Percentiles rank a stretch among this genome's conserved stretches.
These are phyloP conservation scores for Tachina grossa DNA, from an alignment of 2,888 invertebrate species.

Conservation along the genomic window DNA sequence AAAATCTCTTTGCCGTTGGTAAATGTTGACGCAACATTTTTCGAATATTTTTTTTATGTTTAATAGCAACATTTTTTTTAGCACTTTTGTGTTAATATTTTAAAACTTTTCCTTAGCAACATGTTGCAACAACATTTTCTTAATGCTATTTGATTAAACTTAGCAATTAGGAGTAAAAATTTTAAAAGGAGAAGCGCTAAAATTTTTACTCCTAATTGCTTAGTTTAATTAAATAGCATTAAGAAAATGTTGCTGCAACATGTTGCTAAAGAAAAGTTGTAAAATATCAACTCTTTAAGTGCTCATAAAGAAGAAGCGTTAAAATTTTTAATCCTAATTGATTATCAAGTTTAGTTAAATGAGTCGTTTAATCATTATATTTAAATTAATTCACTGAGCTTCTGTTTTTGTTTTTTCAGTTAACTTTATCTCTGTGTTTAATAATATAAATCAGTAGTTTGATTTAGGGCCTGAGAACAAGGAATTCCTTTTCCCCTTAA, in stretches of 20 bases:
- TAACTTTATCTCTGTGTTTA: constrained; percentile 20
- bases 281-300: not conserved
- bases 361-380: too few relatives aligned
- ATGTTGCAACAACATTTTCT: constrained; percentile 20
- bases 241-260: constrained; percentile 11
- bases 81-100: not conserved
- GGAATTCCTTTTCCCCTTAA: constrained; percentile 2
- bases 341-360: too few relatives aligned
- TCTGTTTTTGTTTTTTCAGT: not conserved
- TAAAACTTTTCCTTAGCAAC: not conserved
- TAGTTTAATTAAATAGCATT: not conserved
- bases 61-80: too few relatives aligned
- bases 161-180: too few relatives aligned
- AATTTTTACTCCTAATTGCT: too few relatives aligned
- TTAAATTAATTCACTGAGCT: constrained; percentile 14
- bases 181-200: too few relatives aligned
- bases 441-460: constrained; percentile 12
- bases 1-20: too few relatives aligned
- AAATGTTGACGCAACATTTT: too few relatives aligned
- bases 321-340: too few relatives aligned
- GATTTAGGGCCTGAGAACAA: constrained; percentile 3
- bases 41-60: too few relatives aligned
- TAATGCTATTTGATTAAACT: not conserved
- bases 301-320: too few relatives aligned
- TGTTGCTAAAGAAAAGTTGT: not conserved